Base-by-base conservation (phyloP, 2,113 vertebrate species). In the Strix uralensis region DNA sequence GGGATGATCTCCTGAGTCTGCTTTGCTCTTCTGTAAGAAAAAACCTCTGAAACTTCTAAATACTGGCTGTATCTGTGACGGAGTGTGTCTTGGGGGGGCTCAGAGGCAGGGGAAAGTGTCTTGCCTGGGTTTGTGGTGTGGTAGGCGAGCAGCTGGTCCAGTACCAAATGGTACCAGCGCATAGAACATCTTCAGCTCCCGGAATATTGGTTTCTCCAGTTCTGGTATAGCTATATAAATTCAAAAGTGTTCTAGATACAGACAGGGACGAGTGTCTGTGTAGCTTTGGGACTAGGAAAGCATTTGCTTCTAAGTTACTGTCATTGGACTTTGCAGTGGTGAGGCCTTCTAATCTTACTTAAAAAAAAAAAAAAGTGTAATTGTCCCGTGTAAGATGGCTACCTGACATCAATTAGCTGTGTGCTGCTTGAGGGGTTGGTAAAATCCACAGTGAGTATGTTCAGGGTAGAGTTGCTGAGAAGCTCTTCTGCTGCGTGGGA, bases 1-100 rank as follows among this genome's bases (percentile, higher is more conserved):
- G 10, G 23, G 65, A 9, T 32, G 30, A 21, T 49, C 1, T 1
- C 34, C 30, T 26, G 34, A 20, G 23, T 49, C 42, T 44, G 30
- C 42, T 49, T 52, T 46, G 40, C 29, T 73, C 9, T 34, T 82
- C 27, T n/a, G 0, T 7, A 6, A 9, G 21, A 58, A 36, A 8
- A 15, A 58, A 2, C 19, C 34, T 66, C 14, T 5, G 6, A 5
- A 65, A 8, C 5, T 19, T 62, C 2, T 11, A 6, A 57, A 20
- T 30, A 7, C 11, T 44, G 29, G 19, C 59, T 5, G 0, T 18
- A 1, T 17, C 20, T 27, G 10, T 65, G 44, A 1, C 23, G 9
- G 14, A 7, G 2, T 20, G 1, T 49, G 14, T 47, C 66, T 5
- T 0, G 5, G 4, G 23, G 17, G 11, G 4, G 2, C 17, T 46